Evolutionary conservation across 2,888 invertebrate genomes (phyloP), one percentile per base, ranked within the genome.

Genomic region (Tetragonisca angustula): DNA sequence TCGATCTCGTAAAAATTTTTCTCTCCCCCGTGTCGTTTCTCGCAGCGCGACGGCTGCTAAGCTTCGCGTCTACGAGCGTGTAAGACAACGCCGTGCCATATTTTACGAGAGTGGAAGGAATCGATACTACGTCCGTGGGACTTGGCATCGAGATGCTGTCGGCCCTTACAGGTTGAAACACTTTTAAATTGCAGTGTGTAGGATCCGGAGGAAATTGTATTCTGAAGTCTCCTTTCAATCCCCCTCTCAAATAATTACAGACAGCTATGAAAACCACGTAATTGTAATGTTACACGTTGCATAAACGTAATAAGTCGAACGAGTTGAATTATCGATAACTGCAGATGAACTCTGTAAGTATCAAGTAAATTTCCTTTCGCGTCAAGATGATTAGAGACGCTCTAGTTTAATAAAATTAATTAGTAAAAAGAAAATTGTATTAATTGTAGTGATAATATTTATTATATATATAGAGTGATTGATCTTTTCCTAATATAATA

Each of bases 1-100:
- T 27, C 17, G 73, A 61, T 64, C 64, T 73, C 70, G 73, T 76
- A 70, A 81, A 83, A 73, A 61, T 70, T 68, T 13, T 67, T 43
- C 54, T 3, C 4, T 32, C 2, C 49, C 5, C 15, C 50, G 36
- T 43, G 65, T 69, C 43, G 68, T 62, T 56, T 72, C 27, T 80
- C 59, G 76, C 49, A n/a, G 59, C 36, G 5, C 17, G 27, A 75
- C 56, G 19, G 5, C 27, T 13, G 49, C 56, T 71, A 71, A 67
- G 65, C 21, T 36, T 17, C 9, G 32, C 17, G 52, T 71, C 49
- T n/a, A 72, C 64, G 43, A 52, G 19, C 49, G 32, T 72, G 49
- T 54, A 74, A 69, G 43, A 68, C 74, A 74, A 49, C 50, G 13
- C 52, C 74, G 56, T 52, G 59, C 24, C 27, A 32, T 27, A 74